These are phyloP conservation scores for Metridium senile DNA, from an alignment of 92 coral and sea anemone genomes.

Conservation along the genomic window DNA sequence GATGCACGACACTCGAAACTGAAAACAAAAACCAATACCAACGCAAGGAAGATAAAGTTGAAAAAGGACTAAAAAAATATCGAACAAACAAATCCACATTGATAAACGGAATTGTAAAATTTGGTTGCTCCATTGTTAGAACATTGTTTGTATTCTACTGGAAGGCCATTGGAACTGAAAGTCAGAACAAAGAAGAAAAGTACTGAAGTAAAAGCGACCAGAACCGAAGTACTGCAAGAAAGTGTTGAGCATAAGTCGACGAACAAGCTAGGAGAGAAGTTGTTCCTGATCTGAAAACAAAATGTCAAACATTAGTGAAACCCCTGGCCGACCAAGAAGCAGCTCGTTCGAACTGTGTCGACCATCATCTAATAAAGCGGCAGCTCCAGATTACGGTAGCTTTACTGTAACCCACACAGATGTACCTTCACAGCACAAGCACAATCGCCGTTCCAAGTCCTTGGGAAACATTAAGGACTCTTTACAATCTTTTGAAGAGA, in stretches of 20 bases:
- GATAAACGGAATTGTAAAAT: too few species aligned
- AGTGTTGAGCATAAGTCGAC: not conserved
- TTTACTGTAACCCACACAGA: constrained; percentile 36
- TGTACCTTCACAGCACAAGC: constrained; percentile 1
- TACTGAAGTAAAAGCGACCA: too few species aligned
- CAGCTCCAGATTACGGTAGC: constrained; percentile 23
- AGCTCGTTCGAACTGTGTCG: constrained; percentile 6
- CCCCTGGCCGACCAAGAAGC: constrained; percentile 26
- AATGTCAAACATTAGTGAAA: not conserved
- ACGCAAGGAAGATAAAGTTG: too few species aligned
- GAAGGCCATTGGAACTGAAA: too few species aligned
- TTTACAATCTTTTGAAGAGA: not conserved
- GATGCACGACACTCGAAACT: not conserved
- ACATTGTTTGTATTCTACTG: too few species aligned
- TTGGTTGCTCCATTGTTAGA: too few species aligned
- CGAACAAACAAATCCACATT: too few species aligned
- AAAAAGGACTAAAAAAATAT: too few species aligned
- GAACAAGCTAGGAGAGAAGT: not conserved
- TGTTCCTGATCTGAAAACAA: not conserved
- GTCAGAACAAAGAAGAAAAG: too few species aligned
- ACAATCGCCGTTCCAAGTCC: constrained; percentile 11
- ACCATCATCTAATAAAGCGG: not conserved
- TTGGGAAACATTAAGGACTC: constrained; percentile 15
- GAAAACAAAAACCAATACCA: too few species aligned
- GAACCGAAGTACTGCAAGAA: too few species aligned